phyloP scores from a whole-genome alignment of 2,797 vertebrate genomes.

The Spea hammondii region DNA sequence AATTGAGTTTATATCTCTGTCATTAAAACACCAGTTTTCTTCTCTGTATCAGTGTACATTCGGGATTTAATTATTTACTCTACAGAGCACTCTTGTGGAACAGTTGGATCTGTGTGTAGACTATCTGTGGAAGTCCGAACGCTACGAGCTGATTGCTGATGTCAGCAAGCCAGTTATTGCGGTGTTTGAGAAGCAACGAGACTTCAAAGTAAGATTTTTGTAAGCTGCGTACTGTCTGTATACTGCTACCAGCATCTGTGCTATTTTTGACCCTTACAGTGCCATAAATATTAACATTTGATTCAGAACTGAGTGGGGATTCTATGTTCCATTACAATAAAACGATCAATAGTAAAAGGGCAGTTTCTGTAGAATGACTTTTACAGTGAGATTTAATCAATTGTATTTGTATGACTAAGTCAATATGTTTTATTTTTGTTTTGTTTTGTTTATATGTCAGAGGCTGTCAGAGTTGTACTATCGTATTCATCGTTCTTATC shows the following conservation, averaged over 20 bases:
- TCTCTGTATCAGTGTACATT: no score
- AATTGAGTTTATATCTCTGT: slow-evolving; percentile 26
- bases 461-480: slow-evolving; percentile 94
- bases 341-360: no score
- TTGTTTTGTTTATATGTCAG: slow-evolving; percentile 54
- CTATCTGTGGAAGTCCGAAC: slow-evolving; percentile 96
- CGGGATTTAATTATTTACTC: not conserved
- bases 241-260: no score
- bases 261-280: no score
- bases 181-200: slow-evolving; percentile 94
- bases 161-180: slow-evolving; percentile 96
- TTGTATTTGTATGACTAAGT: not conserved
- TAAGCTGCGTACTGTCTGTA: no score
- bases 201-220: slow-evolving; percentile 82
- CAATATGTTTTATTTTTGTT: not conserved
- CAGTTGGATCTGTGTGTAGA: slow-evolving; percentile 94
- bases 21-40: slow-evolving; percentile 14
- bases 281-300: no score
- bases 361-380: no score
- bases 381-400: not conserved
- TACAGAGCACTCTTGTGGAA: slow-evolving; percentile 88
- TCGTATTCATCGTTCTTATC: slow-evolving; percentile 93
- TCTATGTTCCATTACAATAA: no score
- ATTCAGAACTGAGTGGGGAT: no score
- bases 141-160: slow-evolving; percentile 93